Evolutionary conservation across 2,797 vertebrate species (phyloP).

Genomic region (Channa striata): DNA sequence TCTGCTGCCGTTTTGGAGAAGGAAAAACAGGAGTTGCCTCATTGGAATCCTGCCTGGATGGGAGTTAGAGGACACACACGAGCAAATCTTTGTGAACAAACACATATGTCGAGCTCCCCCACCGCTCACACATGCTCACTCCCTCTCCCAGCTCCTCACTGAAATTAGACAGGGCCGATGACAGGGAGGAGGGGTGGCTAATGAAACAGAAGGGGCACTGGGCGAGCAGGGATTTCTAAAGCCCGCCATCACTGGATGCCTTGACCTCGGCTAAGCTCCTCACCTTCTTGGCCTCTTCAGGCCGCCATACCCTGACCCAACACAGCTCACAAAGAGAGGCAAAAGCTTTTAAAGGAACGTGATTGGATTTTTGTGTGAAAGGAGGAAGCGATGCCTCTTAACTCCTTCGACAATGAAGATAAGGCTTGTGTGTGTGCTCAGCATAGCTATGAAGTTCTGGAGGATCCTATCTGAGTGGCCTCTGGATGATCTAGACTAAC

Average conservation of each 20-base stretch:
- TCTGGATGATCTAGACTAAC: conserved; percentile 17
- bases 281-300: conserved; percentile 39
- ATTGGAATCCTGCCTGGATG: conserved; percentile 59
- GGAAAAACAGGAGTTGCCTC: conserved; percentile 67
- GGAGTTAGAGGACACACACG: conserved; percentile 25
- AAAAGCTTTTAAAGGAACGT: conserved; percentile 42
- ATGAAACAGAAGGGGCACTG: conserved; percentile 85
- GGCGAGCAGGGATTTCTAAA: conserved; percentile 65
- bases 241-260: conserved; percentile 50
- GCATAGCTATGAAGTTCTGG: conserved; percentile 47
- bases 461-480: conserved; percentile 57
- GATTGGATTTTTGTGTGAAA: conserved; percentile 59
- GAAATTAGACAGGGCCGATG: conserved; percentile 76
- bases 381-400: not conserved
- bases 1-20: conserved; percentile 65
- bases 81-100: conserved; percentile 33
- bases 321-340: conserved; percentile 15
- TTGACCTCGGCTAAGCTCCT: conserved; percentile 65
- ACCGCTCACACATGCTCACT: conserved; percentile 19
- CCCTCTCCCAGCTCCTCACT: conserved; percentile 31
- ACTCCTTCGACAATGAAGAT: conserved; percentile 8
- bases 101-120: conserved; percentile 6
- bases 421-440: conserved; percentile 15
- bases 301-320: conserved; percentile 33
- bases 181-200: conserved; percentile 67